phyloP scores from a whole-genome alignment of 2,113 vertebrate species.

The Artemisiospiza belli region DNA sequence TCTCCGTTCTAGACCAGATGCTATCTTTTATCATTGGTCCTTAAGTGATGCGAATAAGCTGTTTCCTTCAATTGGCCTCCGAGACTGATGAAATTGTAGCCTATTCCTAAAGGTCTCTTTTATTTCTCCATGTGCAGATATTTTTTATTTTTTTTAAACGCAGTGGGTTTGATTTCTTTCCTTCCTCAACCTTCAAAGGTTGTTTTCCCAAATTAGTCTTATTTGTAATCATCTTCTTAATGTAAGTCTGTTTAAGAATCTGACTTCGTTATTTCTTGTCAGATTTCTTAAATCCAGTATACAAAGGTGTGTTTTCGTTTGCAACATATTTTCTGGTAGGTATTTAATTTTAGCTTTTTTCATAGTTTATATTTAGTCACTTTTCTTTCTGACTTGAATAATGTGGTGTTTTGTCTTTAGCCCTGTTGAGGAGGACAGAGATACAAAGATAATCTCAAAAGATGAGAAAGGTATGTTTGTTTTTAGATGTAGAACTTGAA shows the following conservation, averaged over 20 bases:
- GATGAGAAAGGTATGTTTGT: conserved; percentile 89
- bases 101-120: conserved; percentile 61
- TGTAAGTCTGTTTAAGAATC: conserved; percentile 62
- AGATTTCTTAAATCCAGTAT: conserved; percentile 68
- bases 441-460: conserved; percentile 81
- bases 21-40: conserved; percentile 92
- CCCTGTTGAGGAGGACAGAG: conserved; percentile 82
- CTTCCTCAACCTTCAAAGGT: conserved; percentile 72
- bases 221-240: conserved; percentile 52
- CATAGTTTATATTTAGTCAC: background rate
- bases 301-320: conserved; percentile 40
- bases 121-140: conserved; percentile 47
- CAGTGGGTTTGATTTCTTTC: conserved; percentile 61
- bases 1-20: conserved; percentile 98
- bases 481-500: rapidly evolving
- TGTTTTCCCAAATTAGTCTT: conserved; percentile 70
- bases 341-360: conserved; percentile 72
- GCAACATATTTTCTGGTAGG: conserved; percentile 76
- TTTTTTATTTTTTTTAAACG: background rate
- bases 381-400: conserved; percentile 50
- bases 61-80: conserved; percentile 76
- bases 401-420: conserved; percentile 83
- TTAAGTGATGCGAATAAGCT: conserved; percentile 76
- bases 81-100: conserved; percentile 67
- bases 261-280: conserved; percentile 69